Evolutionary conservation across 2,888 invertebrate species (phyloP).

Genomic region (Nomada fabriciana): DNA sequence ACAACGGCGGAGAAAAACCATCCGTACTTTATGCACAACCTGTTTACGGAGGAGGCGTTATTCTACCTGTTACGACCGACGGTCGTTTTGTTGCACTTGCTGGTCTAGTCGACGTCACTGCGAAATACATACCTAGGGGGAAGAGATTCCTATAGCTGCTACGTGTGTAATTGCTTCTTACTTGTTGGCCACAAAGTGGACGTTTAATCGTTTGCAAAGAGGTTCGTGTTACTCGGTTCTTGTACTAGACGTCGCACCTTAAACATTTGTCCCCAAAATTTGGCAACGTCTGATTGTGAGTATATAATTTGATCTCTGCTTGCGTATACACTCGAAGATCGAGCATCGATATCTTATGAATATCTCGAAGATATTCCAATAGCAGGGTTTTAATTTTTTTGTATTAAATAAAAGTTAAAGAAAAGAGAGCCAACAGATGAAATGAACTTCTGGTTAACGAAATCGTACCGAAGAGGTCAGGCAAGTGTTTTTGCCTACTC

Average conservation of each 20-base stretch:
- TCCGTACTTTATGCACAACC: conserved; percentile 45
- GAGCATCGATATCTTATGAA: not conserved
- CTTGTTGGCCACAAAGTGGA: not conserved
- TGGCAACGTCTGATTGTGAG: too few species aligned
- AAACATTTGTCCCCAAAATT: too few species aligned
- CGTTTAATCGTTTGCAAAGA: not conserved
- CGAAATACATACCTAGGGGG: not conserved
- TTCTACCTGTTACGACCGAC: conserved; percentile 22
- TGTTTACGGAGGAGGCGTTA: conserved; percentile 10
- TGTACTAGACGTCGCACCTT: too few species aligned
- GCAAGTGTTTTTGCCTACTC: conserved; percentile 41
- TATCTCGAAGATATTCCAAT: not conserved
- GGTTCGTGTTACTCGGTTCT: too few species aligned
- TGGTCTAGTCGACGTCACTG: not conserved
- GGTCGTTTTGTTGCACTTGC: not conserved
- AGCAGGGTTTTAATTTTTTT: not conserved
- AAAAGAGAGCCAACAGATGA: conserved; percentile 54
- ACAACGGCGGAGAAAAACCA: conserved; percentile 7
- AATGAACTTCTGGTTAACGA: conserved; percentile 71
- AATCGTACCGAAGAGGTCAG: conserved; percentile 66
- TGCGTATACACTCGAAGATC: too few species aligned
- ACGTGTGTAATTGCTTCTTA: not conserved
- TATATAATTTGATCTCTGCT: too few species aligned
- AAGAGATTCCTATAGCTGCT: not conserved
- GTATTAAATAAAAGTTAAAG: conserved; percentile 3